Base-by-base conservation (phyloP, 2,888 invertebrate genomes). In the Drosophila melanocephala region DNA sequence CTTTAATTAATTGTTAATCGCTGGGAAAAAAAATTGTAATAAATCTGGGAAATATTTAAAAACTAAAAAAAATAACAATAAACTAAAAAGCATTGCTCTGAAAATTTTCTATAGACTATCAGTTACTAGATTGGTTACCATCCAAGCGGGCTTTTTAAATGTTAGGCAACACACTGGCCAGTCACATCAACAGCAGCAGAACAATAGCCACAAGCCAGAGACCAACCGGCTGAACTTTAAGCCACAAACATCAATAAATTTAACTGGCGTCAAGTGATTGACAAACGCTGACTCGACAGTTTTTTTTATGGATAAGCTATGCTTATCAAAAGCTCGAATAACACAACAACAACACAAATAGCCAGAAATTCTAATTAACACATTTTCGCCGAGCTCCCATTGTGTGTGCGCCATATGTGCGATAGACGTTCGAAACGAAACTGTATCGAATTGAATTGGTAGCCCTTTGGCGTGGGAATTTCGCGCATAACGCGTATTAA, bases 401-500 rank as follows among this genome's bases (percentile, higher is more conserved):
- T 65, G 70, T 62, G 33, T 57, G 57, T 78, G 77, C 79, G 81
- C 89, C 88, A 89, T 84, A 87, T 89, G 88, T 80, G 87, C 83
- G 59, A 75, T 83, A 86, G 83, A 85, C 80, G 58, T n/a, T 44
- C 32, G 22, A 55, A 60, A 14, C 35, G 22, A 44, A 71, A 44
- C 60, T 60, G 66, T 57, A 51, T 61, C 69, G 75, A 64, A 77
- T 72, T 66, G 62, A 61, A 52, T 64, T 78, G 75, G 75, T 55
- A 71, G 75, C 78, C 84, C 77, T 76, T 77, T 68, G 79, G 80
- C 86, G 90, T 89, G 88, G 90, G 88, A 89, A 88, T 79, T 66
- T 77, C 65, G 51, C 65, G 60, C 22, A 51, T 61, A 70, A 62
- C 47, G 59, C 66, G 39, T 63, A 74, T 63, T 55, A 42, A 69